Conservation (phyloP, 2,113 vertebrate genomes). For the Hippolais icterina region DNA sequence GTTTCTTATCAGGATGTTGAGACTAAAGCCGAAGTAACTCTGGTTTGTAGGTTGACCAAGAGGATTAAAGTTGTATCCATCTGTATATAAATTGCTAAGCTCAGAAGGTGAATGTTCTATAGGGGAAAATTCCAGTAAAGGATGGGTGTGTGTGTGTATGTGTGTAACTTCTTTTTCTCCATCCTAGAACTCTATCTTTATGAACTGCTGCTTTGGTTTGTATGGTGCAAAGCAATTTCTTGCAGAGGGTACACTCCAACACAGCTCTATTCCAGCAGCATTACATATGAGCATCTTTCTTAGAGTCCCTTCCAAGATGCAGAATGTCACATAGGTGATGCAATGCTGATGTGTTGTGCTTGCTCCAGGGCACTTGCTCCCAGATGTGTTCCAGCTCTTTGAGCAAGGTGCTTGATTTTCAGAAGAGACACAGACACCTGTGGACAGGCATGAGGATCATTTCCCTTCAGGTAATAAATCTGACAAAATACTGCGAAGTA, state of each 20-base stretch:
- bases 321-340: neutral
- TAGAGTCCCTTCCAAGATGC: neutral
- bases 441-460: neutral
- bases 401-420: neutral
- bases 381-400: neutral
- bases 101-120: neutral
- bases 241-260: neutral
- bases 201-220: neutral
- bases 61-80: neutral
- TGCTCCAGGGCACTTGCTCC: neutral
- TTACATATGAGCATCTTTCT: neutral
- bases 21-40: neutral
- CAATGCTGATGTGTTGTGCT: neutral
- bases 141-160: fast-evolving
- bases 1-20: neutral
- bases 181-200: neutral
- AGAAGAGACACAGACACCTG: neutral
- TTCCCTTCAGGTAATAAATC: neutral
- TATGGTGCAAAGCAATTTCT: neutral
- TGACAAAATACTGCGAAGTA: neutral
- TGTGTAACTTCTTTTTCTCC: neutral
- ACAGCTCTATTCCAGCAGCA: neutral
- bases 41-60: neutral
- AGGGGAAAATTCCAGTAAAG: neutral
- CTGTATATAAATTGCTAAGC: neutral